Base-by-base conservation (phyloP, 2,797 vertebrate species). In the Paratrypauchen microcephalus region DNA sequence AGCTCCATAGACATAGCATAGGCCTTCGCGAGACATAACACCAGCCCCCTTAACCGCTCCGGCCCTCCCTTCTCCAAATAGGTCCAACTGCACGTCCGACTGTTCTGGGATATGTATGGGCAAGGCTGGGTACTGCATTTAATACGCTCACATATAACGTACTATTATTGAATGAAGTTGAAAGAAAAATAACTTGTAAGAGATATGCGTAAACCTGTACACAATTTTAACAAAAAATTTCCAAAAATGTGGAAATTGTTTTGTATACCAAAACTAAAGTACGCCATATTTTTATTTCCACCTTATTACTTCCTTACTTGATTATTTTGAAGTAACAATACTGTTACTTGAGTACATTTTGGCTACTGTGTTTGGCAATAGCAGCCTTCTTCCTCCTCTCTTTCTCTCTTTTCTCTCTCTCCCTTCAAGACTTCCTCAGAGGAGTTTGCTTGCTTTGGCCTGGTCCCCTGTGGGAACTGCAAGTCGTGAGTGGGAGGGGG, bases 391-490 rank as follows among this genome's bases (percentile, higher is more conserved):
- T 57, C 55, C 55, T 57, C 24, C 15, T 30, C 66, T 55, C 52
- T 15, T 55, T 52, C 66, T 45, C 48, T 6, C 28, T 21, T 58
- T 58, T 58, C 24, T 19, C 19, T 55, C 69, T 16, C 73, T 39
- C 74, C 58, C 74, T 54, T 66, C 18, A 60, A 88, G 88, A 91
- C 92, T 94, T 93, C 91, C 90, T 93, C 89, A 88, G 77, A 82
- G 88, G 86, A 89, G 92, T 93, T 93, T 93, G 87, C 91, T 92
- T 93, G 87, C 91, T 92, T 93, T 92, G 92, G 91, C 91, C 77
- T 70, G 68, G 86, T 88, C 90, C 87, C 89, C 89, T 91, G 91
- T 92, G 91, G 91, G 93, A 93, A 92, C 88, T 76, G 84, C 30
- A 23, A 91, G 87, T 83, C 86, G 85, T 89, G 89, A 90, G 91